Base-by-base conservation (phyloP, 35 echinoderm and acorn worm species). In the Apostichopus californicus region DNA sequence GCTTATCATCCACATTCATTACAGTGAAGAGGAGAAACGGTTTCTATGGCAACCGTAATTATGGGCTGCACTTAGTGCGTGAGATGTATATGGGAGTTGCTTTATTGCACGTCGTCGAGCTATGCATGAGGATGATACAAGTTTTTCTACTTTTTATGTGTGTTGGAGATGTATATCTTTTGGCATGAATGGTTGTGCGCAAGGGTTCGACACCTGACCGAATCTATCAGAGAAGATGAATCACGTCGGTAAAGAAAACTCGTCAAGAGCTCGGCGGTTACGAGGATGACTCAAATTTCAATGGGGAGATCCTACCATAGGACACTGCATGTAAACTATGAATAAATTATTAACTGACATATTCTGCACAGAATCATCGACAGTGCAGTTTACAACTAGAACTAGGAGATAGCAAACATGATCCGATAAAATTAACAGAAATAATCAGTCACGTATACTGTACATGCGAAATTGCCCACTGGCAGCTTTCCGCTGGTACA, bases 1-100 rank as follows among this genome's bases (percentile, higher is more conserved):
- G 81, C 81, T 85, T 85, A 85, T 85, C 81, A 58, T 85, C 81
- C 56, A 60, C 81, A 85, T 85, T 85, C 81, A 85, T 85, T 85
- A 85, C 81, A 59, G 55, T 58, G 81, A 85, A 52, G 81, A 63
- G 81, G 58, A 85, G 81, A 85, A 85, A 85, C 55, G 81, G 81
- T 85, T 85, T 23, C 81, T 52, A 85, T 85, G 81, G 81, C 17
- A 85, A 85, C 56, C 20, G 81, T 85, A 85, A 85, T 83, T 83
- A 83, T 85, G 81, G 81, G 56, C 55, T 85, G 81, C 81, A 85
- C 81, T 85, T 85, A 85, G 34, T 18, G 14, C 6, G 71, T 57
- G 81, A 85, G 81, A 85, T 85, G 81, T 56, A 75, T 75, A 22
- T 75, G 71, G 71, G n/a, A 75, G 71, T 75, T 18, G 71, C 17